Percentiles rank a stretch among this genome's conserved stretches.
phyloP scores from a whole-genome alignment of 2,888 invertebrate species.

The Sesia apiformis region DNA sequence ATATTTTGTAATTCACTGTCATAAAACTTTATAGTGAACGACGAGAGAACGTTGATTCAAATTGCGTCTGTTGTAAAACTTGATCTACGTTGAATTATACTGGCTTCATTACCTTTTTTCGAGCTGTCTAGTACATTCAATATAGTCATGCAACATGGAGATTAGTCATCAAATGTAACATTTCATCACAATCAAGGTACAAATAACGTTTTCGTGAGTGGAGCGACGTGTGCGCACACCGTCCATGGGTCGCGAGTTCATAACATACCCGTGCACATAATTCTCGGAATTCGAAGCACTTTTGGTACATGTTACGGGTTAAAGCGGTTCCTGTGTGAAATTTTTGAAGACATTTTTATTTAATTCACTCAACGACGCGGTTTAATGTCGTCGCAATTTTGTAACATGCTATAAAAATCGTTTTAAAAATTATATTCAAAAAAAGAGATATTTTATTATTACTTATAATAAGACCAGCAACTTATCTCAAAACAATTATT shows the following conservation, averaged over 20 bases:
- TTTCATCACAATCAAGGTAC: conserved; percentile 27
- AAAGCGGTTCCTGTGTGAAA: conserved; percentile 11
- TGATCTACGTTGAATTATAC: neutral
- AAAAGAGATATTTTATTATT: too few relatives aligned
- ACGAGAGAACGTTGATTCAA: conserved; percentile 2
- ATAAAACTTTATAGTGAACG: conserved; percentile 12
- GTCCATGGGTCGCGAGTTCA: conserved; percentile 39
- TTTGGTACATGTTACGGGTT: conserved; percentile 18
- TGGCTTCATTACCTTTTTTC: too few relatives aligned
- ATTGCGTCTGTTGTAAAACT: conserved; percentile 11
- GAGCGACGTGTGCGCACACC: conserved; percentile 20
- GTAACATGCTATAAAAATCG: neutral
- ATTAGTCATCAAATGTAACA: conserved; percentile 20
- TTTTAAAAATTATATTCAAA: neutral
- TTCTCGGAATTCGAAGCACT: conserved; percentile 29
- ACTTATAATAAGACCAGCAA: too few relatives aligned
- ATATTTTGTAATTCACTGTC: conserved; percentile 17
- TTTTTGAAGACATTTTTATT: conserved; percentile 10
- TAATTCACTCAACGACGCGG: conserved; percentile 3
- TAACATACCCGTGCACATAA: conserved; percentile 8
- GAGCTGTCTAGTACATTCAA: conserved; percentile 5
- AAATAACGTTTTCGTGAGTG: conserved; percentile 45
- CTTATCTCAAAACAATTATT: too few relatives aligned
- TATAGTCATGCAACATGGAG: conserved; percentile 14
- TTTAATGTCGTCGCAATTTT: conserved; percentile 3